Percentiles rank a stretch among this genome's conserved stretches.
Conservation (phyloP, 1,140 invertebrate genomes). For the Aleiodes sp. region DNA sequence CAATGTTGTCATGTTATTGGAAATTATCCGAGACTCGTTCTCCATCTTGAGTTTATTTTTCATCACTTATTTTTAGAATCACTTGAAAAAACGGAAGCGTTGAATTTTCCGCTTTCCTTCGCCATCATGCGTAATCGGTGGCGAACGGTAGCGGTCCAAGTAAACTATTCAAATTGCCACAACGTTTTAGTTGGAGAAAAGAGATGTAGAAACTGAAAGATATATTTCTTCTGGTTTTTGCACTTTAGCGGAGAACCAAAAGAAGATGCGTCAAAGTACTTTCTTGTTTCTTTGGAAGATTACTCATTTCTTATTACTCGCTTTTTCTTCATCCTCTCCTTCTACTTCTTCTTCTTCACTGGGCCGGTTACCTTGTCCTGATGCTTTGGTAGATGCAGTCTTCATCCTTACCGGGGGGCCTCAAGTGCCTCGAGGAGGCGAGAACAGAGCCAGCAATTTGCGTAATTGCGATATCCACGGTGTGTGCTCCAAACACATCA, state of each 20-base stretch:
- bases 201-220: too few relatives aligned
- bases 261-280: conserved; percentile 7
- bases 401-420: conserved; percentile 36
- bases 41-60: too few relatives aligned
- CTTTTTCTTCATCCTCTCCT: conserved; percentile 22
- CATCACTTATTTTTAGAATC: neutral
- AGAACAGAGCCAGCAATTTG: conserved; percentile 63
- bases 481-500: conserved; percentile 19
- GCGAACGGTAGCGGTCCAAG: neutral
- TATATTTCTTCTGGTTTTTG: conserved; percentile 6
- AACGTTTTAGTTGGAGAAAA: neutral
- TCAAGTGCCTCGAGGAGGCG: conserved; percentile 52
- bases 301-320: too few relatives aligned
- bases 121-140: neutral
- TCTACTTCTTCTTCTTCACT: conserved; percentile 6
- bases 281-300: conserved; percentile 38
- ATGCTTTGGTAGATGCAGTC: conserved; percentile 36
- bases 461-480: conserved; percentile 57
- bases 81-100: neutral
- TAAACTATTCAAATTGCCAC: neutral
- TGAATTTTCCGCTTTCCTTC: neutral
- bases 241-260: neutral
- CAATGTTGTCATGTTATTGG: too few relatives aligned
- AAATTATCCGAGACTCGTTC: too few relatives aligned
- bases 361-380: conserved; percentile 41